Evolutionary conservation across 2,797 vertebrate species (phyloP).

Genomic region (Sphenodon punctatus): DNA sequence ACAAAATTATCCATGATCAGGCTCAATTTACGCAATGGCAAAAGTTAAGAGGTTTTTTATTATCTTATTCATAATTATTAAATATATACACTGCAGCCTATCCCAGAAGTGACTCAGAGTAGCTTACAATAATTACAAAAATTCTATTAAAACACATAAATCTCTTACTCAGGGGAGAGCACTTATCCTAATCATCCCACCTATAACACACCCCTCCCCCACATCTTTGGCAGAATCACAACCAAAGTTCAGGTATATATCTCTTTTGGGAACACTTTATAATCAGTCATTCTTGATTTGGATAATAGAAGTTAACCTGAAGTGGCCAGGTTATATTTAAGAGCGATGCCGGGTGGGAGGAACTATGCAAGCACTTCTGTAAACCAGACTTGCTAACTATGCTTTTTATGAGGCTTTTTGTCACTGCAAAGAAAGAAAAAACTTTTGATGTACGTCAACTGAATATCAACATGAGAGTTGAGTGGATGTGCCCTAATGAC

Average conservation of each 20-base stretch:
- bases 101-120: no score
- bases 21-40: background rate
- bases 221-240: background rate
- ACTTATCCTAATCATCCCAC: no score
- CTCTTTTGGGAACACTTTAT: conserved; percentile 1
- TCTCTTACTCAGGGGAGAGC: no score
- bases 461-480: background rate
- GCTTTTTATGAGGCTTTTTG: no score
- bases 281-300: background rate
- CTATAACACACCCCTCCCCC: no score
- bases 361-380: no score
- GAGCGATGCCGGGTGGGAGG: background rate
- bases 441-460: no score
- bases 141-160: no score
- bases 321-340: background rate
- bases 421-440: background rate
- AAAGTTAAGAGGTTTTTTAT: background rate
- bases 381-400: no score
- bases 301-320: background rate
- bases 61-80: no score
- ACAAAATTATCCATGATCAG: background rate
- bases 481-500: background rate
- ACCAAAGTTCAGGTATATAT: background rate
- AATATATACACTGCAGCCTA: no score
- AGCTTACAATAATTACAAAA: no score